Conservation (phyloP, 2,888 invertebrate species). For the Hipparchia semele region DNA sequence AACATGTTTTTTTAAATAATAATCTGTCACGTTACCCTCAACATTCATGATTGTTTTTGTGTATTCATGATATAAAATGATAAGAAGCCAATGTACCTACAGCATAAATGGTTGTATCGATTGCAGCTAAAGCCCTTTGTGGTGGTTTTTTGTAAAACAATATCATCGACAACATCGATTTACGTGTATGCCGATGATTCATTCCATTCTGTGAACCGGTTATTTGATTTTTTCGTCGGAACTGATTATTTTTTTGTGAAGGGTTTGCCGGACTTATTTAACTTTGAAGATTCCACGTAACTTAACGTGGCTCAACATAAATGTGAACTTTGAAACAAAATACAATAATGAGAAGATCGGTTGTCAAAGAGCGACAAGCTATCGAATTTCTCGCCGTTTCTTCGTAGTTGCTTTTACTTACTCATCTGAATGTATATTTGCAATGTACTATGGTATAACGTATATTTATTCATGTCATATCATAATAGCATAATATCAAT, state of each 20-base stretch:
- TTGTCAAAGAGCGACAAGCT: background rate
- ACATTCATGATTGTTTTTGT: slow-evolving; percentile 12
- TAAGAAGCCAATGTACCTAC: slow-evolving; percentile 36
- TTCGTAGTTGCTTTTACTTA: too few relatives aligned
- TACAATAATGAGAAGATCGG: slow-evolving; percentile 2
- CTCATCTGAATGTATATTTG: background rate
- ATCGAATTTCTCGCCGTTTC: slow-evolving; percentile 1
- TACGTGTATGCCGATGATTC: slow-evolving; percentile 60
- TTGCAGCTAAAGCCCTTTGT: slow-evolving; percentile 62
- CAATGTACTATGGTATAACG: too few relatives aligned
- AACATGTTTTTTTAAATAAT: background rate
- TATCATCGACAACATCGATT: slow-evolving; percentile 60
- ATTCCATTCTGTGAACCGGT: slow-evolving; percentile 54
- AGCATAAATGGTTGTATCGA: slow-evolving; percentile 18
- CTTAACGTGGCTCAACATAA: background rate
- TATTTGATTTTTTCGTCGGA: slow-evolving; percentile 41
- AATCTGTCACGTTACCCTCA: slow-evolving; percentile 10
- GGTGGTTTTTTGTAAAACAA: slow-evolving; percentile 62
- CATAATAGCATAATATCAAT: too few relatives aligned
- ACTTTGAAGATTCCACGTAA: slow-evolving; percentile 4
- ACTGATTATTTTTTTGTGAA: slow-evolving; percentile 45
- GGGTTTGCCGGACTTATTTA: background rate
- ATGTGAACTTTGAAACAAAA: slow-evolving; percentile 5
- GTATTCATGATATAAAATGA: slow-evolving; percentile 8
- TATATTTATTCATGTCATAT: too few relatives aligned